Conservation (phyloP, 2,113 vertebrate species). For the Oenanthe melanoleuca region DNA sequence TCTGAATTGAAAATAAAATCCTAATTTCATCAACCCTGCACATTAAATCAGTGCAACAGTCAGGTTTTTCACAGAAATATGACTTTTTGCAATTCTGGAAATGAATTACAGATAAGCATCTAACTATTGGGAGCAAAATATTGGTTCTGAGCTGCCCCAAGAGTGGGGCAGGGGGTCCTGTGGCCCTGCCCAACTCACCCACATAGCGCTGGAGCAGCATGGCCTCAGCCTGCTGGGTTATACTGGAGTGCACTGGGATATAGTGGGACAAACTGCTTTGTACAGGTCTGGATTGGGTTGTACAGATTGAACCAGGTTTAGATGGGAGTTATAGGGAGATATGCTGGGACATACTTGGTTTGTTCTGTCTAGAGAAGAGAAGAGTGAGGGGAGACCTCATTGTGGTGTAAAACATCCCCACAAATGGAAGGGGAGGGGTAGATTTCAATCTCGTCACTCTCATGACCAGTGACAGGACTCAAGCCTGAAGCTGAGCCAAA, state of each 20-base stretch:
- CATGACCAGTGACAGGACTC: accelerated
- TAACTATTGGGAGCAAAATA: neutral
- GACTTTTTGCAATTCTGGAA: neutral
- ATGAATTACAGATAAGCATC: neutral
- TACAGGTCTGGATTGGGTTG: neutral
- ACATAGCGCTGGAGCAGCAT: accelerated
- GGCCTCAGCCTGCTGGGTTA: accelerated
- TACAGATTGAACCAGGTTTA: too few relatives aligned
- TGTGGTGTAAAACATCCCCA: neutral
- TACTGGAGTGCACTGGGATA: neutral
- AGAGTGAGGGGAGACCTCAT: neutral
- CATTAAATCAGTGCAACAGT: neutral
- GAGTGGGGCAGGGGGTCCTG: too few relatives aligned
- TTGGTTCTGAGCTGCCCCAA: neutral
- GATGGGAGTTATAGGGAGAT: neutral
- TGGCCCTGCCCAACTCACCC: accelerated
- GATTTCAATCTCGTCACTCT: accelerated
- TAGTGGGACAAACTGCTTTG: neutral
- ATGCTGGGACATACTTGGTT: neutral
- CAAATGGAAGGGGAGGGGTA: neutral
- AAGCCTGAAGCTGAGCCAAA: neutral
- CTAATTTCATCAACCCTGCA: neutral
- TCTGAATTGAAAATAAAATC: neutral
- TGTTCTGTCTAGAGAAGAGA: neutral
- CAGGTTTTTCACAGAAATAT: neutral